Conservation (phyloP, 30 jellyfish, hydroid and myxozoan genomes). For the Clytia hemisphaerica region DNA sequence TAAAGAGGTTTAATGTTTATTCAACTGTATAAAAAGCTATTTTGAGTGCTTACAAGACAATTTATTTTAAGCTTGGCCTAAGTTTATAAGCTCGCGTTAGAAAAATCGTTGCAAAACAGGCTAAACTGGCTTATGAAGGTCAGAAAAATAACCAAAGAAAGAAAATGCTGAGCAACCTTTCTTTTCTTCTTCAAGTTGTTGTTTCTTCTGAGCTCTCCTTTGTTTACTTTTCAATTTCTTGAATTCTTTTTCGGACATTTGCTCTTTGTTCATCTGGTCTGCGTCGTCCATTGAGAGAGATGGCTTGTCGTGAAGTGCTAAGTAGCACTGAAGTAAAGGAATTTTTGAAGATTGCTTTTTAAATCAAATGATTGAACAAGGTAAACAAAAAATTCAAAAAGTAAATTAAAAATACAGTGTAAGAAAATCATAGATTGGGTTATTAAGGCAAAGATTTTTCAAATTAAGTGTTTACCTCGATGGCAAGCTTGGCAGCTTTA, state of each 20-base stretch:
- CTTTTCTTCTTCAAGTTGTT: constrained; percentile 75
- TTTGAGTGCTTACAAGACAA: no score
- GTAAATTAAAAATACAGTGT: no score
- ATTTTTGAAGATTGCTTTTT: background rate
- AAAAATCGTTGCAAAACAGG: no score
- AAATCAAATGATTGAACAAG: background rate
- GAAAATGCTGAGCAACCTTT: constrained; percentile 26
- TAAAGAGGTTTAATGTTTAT: no score
- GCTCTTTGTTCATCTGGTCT: constrained; percentile 47
- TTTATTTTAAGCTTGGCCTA: no score
- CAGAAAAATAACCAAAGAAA: background rate
- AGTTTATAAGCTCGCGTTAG: no score
- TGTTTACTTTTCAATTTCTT: constrained; percentile 88
- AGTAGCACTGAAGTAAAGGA: constrained; percentile 55
- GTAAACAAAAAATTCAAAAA: background rate
- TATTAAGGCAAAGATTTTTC: background rate
- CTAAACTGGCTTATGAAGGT: no score
- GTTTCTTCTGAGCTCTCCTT: constrained; percentile 90
- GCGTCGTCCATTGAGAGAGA: no score
- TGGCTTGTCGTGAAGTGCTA: constrained; percentile 89
- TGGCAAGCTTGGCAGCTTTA: constrained; percentile 80
- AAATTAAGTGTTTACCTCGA: constrained; percentile 73
- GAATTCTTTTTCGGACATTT: constrained; percentile 85
- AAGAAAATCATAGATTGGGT: no score
- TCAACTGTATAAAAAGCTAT: no score